Conservation (phyloP, 2,113 vertebrate species). For the Anoura caudifer region DNA sequence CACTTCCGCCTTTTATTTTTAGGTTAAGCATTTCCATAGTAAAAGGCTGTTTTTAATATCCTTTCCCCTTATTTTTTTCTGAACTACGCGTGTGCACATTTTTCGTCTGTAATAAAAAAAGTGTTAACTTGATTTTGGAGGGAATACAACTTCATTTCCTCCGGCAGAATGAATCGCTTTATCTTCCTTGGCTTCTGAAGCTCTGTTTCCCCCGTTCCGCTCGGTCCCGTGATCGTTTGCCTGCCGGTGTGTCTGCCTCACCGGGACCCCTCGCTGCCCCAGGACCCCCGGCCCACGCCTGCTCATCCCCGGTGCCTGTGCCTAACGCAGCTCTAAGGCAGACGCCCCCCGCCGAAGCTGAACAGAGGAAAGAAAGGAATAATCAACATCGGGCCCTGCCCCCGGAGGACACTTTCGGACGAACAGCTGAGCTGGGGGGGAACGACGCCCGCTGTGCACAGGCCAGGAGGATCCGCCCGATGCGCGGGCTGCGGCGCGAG, state of each 20-base stretch:
- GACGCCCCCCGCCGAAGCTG: not conserved
- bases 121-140: conserved; percentile 9
- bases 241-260: not conserved
- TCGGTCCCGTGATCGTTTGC: not conserved
- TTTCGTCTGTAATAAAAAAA: not conserved
- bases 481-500: not conserved
- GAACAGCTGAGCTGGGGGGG: not conserved
- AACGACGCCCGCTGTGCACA: not conserved
- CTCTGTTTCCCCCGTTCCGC: not conserved
- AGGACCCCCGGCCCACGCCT: not conserved
- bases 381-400: not conserved
- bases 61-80: not conserved
- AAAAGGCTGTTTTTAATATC: not conserved
- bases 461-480: not conserved
- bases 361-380: not conserved
- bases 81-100: not conserved
- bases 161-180: not conserved
- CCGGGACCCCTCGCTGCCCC: not conserved
- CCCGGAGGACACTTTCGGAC: not conserved
- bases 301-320: not conserved
- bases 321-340: not conserved
- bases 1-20: not conserved
- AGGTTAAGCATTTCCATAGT: not conserved
- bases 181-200: not conserved
- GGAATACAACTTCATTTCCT: conserved; percentile 17